These are phyloP conservation scores for Peromyscus californicus DNA, from an alignment of 2,113 vertebrate genomes.

Conservation along the genomic window DNA sequence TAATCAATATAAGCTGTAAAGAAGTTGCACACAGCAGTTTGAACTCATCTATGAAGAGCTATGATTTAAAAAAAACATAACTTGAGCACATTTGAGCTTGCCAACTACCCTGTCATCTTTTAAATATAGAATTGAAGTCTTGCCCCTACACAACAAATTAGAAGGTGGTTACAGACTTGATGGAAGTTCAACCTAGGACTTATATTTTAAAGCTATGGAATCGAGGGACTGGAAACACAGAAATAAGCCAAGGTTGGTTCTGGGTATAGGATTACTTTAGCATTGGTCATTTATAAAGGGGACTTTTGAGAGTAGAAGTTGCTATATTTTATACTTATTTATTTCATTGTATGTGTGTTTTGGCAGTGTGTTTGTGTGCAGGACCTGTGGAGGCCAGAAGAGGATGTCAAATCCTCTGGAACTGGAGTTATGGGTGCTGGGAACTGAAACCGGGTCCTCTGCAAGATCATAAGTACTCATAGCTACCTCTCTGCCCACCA, in stretches of 20 bases:
- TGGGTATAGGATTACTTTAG: background rate
- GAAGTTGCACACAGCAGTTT: background rate
- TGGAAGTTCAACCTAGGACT: background rate
- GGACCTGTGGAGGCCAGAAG: background rate
- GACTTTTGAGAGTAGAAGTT: background rate
- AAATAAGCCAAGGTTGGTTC: background rate
- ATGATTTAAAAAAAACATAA: constrained; percentile 24
- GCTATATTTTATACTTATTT: background rate
- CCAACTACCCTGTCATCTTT: background rate
- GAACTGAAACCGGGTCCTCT: background rate
- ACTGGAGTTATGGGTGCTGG: background rate
- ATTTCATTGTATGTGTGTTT: background rate
- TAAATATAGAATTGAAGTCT: constrained; percentile 7
- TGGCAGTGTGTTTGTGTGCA: background rate
- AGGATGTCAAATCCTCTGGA: background rate
- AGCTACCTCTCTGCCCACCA: background rate
- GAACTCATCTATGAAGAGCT: background rate
- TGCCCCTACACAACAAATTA: background rate
- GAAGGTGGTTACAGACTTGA: background rate
- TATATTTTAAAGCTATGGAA: background rate
- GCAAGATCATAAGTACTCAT: background rate
- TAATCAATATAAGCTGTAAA: background rate
- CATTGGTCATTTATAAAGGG: background rate
- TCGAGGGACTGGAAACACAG: background rate
- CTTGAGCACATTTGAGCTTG: background rate